phyloP scores from a whole-genome alignment of 1,140 invertebrate genomes.

The Solen grandis region DNA sequence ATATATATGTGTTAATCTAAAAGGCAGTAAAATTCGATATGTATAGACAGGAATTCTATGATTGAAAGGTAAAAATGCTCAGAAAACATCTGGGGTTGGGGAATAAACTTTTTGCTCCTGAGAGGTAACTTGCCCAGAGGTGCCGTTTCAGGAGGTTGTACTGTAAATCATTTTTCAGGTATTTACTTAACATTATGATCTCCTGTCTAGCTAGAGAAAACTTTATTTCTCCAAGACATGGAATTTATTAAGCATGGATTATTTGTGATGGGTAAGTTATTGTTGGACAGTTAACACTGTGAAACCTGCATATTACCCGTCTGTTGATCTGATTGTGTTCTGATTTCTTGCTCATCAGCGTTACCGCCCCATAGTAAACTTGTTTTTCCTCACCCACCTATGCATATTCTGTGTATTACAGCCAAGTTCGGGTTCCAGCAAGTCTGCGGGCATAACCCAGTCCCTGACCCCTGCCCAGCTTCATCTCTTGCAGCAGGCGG shows the following conservation, averaged over 20 bases:
- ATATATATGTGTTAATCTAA: no score
- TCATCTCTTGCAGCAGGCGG: slow-evolving; percentile 45
- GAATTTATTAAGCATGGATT: not conserved
- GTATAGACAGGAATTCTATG: no score
- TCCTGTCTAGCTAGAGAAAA: no score
- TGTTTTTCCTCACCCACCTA: not conserved
- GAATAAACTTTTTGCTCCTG: no score
- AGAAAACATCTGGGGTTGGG: no score
- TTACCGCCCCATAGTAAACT: not conserved
- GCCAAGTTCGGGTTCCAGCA: slow-evolving; percentile 7
- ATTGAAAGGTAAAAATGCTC: no score
- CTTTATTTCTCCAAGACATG: no score
- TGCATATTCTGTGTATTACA: not conserved
- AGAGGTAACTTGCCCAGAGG: no score
- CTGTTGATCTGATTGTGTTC: not conserved
- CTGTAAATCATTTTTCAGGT: no score
- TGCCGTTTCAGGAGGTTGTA: no score
- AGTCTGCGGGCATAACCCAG: slow-evolving; percentile 38
- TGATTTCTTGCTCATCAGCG: not conserved
- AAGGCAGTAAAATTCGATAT: no score
- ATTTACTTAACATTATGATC: no score
- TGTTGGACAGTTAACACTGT: not conserved
- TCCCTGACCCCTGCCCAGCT: slow-evolving; percentile 50
- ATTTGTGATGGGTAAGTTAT: not conserved
- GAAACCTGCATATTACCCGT: not conserved